These are phyloP conservation scores for Odocoileus virginianus DNA, from an alignment of 2,113 vertebrate genomes.

Conservation along the genomic window DNA sequence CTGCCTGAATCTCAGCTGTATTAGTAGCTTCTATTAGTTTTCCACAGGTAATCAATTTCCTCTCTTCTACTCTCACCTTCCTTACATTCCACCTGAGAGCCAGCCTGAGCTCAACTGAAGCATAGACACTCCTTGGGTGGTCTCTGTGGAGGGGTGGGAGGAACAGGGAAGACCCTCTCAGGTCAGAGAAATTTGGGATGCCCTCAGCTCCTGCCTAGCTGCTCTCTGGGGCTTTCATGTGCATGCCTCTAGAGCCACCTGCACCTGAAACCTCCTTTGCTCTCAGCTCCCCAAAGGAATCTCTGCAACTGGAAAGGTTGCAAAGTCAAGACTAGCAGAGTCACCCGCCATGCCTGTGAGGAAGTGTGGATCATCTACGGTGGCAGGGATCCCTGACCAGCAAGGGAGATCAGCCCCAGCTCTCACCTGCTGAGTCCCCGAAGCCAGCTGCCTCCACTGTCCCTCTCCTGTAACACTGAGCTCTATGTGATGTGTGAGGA, in stretches of 20 bases:
- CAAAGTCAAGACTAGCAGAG: neutral
- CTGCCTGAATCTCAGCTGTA: neutral
- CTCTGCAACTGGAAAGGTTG: neutral
- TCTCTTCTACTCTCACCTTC: neutral
- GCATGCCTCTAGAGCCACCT: neutral
- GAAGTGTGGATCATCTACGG: neutral
- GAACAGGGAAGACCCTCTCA: neutral
- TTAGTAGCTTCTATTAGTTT: neutral
- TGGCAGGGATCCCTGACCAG: fast-evolving
- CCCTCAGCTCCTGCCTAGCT: neutral
- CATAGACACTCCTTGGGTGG: neutral
- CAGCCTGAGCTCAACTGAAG: neutral
- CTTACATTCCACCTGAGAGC: neutral
- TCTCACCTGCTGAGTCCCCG: neutral
- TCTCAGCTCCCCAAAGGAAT: neutral
- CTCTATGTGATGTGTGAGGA: neutral
- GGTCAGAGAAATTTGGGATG: neutral
- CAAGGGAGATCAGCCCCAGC: neutral
- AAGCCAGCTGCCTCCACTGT: neutral
- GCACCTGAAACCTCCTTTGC: neutral
- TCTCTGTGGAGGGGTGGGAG: neutral
- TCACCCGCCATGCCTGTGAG: neutral
- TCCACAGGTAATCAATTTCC: neutral
- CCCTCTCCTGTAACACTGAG: neutral
- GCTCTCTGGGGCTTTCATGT: neutral